Conservation (phyloP, 2,113 vertebrate species). For the Nothocercus nigrocapillus region DNA sequence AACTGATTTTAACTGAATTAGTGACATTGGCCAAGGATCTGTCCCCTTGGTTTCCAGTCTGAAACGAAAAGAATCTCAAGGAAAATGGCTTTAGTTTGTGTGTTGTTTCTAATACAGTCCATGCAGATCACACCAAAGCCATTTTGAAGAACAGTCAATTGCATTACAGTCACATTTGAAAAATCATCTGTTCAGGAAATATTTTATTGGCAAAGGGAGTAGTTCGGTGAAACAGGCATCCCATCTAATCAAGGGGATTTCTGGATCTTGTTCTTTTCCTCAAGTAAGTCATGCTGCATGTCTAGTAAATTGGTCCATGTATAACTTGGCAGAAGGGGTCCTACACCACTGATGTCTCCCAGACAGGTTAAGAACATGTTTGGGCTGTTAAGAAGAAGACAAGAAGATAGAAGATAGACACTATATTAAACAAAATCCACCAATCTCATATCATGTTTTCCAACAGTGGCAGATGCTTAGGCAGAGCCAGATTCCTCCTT, state of each 20-base stretch:
- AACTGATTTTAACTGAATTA: background rate
- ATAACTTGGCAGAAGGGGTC: background rate
- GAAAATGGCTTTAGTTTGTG: background rate
- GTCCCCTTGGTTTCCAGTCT: background rate
- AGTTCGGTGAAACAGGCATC: background rate
- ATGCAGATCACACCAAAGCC: background rate
- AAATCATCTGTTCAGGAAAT: background rate
- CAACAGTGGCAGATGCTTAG: background rate
- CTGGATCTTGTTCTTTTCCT: background rate
- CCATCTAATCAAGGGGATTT: background rate
- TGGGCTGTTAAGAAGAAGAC: background rate
- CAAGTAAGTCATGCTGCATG: background rate
- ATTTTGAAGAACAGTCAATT: background rate
- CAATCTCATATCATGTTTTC: background rate
- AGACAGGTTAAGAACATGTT: background rate
- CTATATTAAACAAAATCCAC: background rate
- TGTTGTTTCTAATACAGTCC: too few relatives aligned
- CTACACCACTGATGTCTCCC: background rate
- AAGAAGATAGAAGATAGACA: background rate
- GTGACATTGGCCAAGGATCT: background rate
- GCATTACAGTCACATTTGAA: background rate
- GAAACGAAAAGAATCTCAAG: background rate
- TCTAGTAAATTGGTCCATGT: background rate
- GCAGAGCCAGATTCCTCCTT: background rate
- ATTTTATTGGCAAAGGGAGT: background rate